Conservation (phyloP, 2,888 invertebrate species). For the Mesorhabditis sp. region DNA sequence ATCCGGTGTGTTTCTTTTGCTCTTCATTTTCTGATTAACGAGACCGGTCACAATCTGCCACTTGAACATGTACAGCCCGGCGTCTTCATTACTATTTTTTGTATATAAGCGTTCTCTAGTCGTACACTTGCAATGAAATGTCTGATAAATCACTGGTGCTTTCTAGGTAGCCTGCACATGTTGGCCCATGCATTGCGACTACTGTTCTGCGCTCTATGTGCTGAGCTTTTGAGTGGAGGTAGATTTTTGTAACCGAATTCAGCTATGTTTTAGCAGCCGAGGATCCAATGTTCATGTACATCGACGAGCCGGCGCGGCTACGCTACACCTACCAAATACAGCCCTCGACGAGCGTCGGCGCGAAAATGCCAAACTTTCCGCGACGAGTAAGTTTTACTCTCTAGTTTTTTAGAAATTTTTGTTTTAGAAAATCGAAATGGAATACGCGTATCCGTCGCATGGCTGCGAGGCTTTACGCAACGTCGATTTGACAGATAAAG, state of each 20-base stretch:
- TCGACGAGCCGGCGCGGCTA: constrained; percentile 13
- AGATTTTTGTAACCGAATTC: no score
- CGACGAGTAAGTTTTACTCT: constrained; percentile 11
- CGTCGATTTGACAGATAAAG: constrained; percentile 7
- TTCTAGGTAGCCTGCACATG: not conserved
- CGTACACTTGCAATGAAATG: no score
- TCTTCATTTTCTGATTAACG: no score
- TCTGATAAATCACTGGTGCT: no score
- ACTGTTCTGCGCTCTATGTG: not conserved
- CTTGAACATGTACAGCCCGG: no score
- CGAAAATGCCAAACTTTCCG: constrained; percentile 13
- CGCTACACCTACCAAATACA: constrained; percentile 22
- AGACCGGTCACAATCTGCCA: no score
- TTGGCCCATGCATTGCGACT: constrained; percentile 2
- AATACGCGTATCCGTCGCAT: constrained; percentile 18
- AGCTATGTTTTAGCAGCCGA: constrained; percentile 1
- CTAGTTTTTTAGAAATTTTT: not conserved
- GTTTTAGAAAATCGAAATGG: constrained; percentile 15
- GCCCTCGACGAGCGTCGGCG: constrained; percentile 14
- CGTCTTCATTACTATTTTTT: no score
- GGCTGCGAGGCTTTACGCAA: constrained; percentile 20
- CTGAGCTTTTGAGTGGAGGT: no score
- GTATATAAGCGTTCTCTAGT: no score
- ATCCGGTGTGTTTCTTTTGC: no score
- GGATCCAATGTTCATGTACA: constrained; percentile 15